These are phyloP conservation scores for Calephelis nemesis DNA, from an alignment of 1,140 invertebrate species.

Conservation along the genomic window DNA sequence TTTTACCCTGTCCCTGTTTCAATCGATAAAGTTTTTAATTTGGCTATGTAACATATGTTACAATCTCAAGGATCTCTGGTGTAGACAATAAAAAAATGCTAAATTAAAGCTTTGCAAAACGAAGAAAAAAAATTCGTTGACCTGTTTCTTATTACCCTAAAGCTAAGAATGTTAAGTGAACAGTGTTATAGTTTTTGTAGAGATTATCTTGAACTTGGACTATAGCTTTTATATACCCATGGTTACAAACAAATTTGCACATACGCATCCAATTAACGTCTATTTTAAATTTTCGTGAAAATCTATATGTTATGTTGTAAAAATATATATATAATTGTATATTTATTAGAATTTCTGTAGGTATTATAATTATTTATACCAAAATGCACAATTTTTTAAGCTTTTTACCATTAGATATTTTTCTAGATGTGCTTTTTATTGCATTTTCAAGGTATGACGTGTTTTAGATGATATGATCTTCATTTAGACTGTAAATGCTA, in stretches of 20 bases:
- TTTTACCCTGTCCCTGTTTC: no score
- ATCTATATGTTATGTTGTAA: not conserved
- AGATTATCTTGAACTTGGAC: constrained; percentile 49
- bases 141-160: constrained; percentile 31
- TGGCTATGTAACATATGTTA: no score
- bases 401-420: constrained; percentile 24
- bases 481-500: constrained; percentile 69
- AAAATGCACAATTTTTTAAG: constrained; percentile 28
- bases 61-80: not conserved
- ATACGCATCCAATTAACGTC: not conserved
- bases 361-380: constrained; percentile 13
- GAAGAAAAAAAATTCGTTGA: constrained; percentile 42
- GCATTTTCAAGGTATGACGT: constrained; percentile 34
- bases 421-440: constrained; percentile 34
- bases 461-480: constrained; percentile 41
- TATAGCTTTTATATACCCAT: constrained; percentile 32
- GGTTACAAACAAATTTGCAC: constrained; percentile 1
- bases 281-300: not conserved
- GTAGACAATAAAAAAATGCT: not conserved
- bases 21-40: no score
- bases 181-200: constrained; percentile 55
- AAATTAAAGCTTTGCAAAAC: no score
- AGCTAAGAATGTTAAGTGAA: constrained; percentile 75
- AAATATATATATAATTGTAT: constrained; percentile 29
- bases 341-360: constrained; percentile 19